Evolutionary conservation across 2,113 vertebrate species (phyloP).

Genomic region (Ceyx margarethae): DNA sequence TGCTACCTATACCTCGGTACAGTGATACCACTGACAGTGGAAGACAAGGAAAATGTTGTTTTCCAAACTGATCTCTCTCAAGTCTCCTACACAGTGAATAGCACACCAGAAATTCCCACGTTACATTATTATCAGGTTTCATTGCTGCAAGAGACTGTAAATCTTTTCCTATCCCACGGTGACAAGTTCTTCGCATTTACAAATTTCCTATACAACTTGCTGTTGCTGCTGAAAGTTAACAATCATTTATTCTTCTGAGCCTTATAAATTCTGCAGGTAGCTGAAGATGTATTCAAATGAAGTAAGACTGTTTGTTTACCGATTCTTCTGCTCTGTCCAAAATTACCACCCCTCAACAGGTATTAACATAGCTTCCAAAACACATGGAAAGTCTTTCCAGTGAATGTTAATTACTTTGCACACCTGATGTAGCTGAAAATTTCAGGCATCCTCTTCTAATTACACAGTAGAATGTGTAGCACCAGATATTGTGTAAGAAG

Average conservation of each 20-base stretch:
- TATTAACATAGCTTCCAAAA: not conserved
- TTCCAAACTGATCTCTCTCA: not conserved
- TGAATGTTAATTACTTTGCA: not conserved
- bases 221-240: not conserved
- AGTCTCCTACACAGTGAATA: constrained; percentile 6
- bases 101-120: not conserved
- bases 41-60: not conserved
- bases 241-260: not conserved
- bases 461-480: not conserved
- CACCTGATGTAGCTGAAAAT: not conserved
- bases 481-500: not conserved
- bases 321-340: not conserved
- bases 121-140: not conserved
- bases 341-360: not conserved
- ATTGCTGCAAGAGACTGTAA: not conserved
- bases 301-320: not conserved
- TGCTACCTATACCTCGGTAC: not conserved
- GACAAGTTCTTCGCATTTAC: not conserved
- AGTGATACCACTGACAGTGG: not conserved
- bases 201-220: not conserved
- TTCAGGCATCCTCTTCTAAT: constrained; percentile 15
- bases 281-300: not conserved
- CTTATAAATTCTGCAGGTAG: not conserved
- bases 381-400: not conserved
- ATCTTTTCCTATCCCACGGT: not conserved